These are phyloP conservation scores for Eufriesea mexicana DNA, from an alignment of 1,140 invertebrate genomes.

Conservation along the genomic window DNA sequence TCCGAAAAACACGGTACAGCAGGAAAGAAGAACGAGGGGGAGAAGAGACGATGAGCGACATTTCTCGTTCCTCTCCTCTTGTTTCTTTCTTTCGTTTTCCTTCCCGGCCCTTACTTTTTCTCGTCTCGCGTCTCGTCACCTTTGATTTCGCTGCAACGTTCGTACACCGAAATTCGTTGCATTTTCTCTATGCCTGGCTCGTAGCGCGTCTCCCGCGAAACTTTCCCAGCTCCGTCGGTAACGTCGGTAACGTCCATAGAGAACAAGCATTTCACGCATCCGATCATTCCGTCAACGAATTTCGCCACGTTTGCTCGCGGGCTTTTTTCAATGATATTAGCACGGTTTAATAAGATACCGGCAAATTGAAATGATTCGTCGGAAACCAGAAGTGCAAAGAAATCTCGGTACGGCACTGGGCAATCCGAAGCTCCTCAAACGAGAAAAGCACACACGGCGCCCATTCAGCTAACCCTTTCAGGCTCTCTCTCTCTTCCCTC, in stretches of 20 bases:
- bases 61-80: not conserved
- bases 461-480: slow-evolving; percentile 79
- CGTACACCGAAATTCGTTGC: slow-evolving; percentile 8
- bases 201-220: slow-evolving; percentile 17
- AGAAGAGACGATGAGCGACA: slow-evolving; percentile 1
- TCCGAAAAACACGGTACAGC: slow-evolving; percentile 40
- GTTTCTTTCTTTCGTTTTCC: not conserved
- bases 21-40: slow-evolving; percentile 30
- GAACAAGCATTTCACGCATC: not conserved
- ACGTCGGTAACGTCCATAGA: not conserved
- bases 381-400: slow-evolving; percentile 7
- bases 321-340: not conserved
- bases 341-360: slow-evolving; percentile 16
- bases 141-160: not conserved
- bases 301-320: not conserved
- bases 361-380: slow-evolving; percentile 50
- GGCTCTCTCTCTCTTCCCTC: slow-evolving; percentile 59
- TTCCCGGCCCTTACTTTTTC: not conserved
- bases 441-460: slow-evolving; percentile 75
- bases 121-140: not conserved
- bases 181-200: not conserved
- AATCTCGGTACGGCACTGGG: slow-evolving; percentile 70
- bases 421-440: slow-evolving; percentile 73
- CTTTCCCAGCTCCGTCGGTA: slow-evolving; percentile 9
- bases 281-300: not conserved